Base-by-base conservation (phyloP, 2,888 invertebrate genomes). In the Dicyrtomina minuta region DNA sequence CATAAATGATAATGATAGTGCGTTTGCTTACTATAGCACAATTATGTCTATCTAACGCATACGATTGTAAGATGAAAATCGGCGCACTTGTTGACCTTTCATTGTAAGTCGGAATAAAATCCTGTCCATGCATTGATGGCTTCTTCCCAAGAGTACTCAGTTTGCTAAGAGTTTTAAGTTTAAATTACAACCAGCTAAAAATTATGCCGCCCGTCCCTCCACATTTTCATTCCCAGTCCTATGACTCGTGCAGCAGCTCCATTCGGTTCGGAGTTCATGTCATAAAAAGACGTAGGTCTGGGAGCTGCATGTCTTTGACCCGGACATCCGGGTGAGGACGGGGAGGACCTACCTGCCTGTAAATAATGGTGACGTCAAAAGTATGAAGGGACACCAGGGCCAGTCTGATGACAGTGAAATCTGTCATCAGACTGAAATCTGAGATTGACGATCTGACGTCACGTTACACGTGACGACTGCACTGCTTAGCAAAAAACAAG, bases 241-340 rank as follows among this genome's bases (percentile, higher is more conserved):
- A 71, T 43, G 78, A 78, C n/a, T 78, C 78, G 0, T 46, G 5
- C 4, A 46, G 46, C 4, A 74, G 74, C n/a, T 74, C 73, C 24
- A 68, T 77, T n/a, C n/a, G n/a, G n/a, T n/a, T n/a, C 60, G 75
- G 24, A 78, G 78, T 66, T 75, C 75, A 1, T 72, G 77, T 51
- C 59, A 74, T 24, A 78, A 78, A 56, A 78, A 77, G 56, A 72
- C 78, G 41, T 77, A 77, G 60, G 75, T 78, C 58, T 65, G 78
- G 26, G 76, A 76, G 10, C 60, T 49, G 1, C 56, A 59, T 46
- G 66, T 66, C 1, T 68, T 49, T 20, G 68, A 60, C 24, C 68
- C 66, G 22, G 66, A n/a, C n/a, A n/a, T n/a, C n/a, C n/a, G n/a
- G n/a, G 58, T 33, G 64, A 64, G 27, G 33, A 33, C 33, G 61